Percentiles rank a stretch among this genome's conserved stretches.
These are phyloP conservation scores for Bombus superbus DNA, from an alignment of 1,140 invertebrate species.

Conservation along the genomic window DNA sequence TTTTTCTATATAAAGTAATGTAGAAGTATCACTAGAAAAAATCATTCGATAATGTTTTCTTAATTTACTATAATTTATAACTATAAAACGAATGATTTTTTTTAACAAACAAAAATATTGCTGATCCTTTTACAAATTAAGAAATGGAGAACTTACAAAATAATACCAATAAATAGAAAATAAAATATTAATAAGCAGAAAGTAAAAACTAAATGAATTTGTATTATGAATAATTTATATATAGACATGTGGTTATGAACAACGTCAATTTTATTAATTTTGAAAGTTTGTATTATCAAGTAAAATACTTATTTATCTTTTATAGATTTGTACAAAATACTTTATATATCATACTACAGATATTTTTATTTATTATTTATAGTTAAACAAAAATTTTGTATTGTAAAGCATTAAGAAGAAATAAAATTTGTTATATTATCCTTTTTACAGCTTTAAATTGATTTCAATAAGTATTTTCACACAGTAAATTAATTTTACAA, in stretches of 20 bases:
- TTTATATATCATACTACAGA: constrained; percentile 43
- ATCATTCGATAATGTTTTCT: not conserved
- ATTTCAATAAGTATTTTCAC: constrained; percentile 23
- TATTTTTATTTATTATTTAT: constrained; percentile 46
- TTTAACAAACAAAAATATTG: not conserved
- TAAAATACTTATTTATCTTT: constrained; percentile 47
- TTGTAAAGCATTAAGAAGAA: constrained; percentile 26
- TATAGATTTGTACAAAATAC: constrained; percentile 58
- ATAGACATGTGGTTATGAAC: constrained; percentile 7
- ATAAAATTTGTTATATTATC: constrained; percentile 15
- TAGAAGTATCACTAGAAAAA: constrained; percentile 10
- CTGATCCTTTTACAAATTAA: not conserved
- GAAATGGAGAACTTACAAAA: constrained; percentile 16
- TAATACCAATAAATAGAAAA: constrained; percentile 5
- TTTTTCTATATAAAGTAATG: not conserved
- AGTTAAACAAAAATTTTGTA: constrained; percentile 30
- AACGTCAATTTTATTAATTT: constrained; percentile 40
- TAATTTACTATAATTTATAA: constrained; percentile 18
- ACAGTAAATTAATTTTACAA: constrained; percentile 35
- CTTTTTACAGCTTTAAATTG: constrained; percentile 42
- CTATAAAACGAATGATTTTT: constrained; percentile 26
- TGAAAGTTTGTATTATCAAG: constrained; percentile 49
- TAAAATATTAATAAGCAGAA: not conserved
- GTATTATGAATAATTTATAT: constrained; percentile 15
- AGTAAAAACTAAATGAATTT: not conserved